Percentiles rank a stretch among this genome's conserved stretches.
phyloP scores from a whole-genome alignment of 2,888 invertebrate genomes.

The Lamellibrachia satsuma region DNA sequence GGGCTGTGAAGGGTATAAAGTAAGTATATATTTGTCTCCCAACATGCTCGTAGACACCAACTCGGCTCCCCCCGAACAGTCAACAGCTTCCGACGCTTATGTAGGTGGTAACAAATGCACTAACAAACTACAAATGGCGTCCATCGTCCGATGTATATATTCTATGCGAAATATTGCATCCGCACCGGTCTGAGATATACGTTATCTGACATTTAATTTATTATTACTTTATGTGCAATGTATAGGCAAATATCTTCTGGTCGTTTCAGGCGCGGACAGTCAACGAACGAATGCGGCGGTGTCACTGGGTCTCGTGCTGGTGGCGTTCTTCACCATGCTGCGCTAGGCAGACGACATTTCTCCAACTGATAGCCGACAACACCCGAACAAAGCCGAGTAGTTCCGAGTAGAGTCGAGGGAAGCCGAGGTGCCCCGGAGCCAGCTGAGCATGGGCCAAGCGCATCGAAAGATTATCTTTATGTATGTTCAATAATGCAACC shows the following conservation, averaged over 20 bases:
- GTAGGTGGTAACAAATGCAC: too few relatives aligned
- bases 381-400: not conserved
- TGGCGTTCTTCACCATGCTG: not conserved
- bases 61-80: too few relatives aligned
- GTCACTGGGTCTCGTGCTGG: not conserved
- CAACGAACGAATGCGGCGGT: not conserved
- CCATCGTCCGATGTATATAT: too few relatives aligned
- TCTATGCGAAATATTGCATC: too few relatives aligned
- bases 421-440: not conserved
- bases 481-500: not conserved
- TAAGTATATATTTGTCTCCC: too few relatives aligned
- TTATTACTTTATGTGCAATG: not conserved
- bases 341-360: not conserved
- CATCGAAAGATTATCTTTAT: not conserved
- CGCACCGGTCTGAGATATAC: too few relatives aligned
- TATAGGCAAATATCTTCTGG: not conserved
- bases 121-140: too few relatives aligned
- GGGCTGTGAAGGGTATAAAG: too few relatives aligned
- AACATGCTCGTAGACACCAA: too few relatives aligned
- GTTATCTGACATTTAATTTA: not conserved
- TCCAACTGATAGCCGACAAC: not conserved
- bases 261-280: conserved; percentile 6
- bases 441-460: not conserved
- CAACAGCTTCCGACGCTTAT: too few relatives aligned
- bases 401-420: not conserved